Base-by-base conservation (phyloP, 2,888 invertebrate genomes). In the Hypolimnas misippus region DNA sequence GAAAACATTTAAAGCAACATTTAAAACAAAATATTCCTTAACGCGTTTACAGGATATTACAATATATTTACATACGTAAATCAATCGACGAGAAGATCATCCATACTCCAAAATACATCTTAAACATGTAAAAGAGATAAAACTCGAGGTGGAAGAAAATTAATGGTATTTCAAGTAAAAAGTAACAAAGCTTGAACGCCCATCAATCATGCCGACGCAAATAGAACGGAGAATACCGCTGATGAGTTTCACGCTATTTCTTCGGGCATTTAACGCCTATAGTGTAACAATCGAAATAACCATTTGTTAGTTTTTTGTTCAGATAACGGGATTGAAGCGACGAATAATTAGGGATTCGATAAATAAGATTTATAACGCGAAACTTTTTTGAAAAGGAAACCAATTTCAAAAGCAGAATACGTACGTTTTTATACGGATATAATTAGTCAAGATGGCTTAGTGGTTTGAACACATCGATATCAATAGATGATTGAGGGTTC, bases 181-280 rank as follows among this genome's bases (percentile, higher is more conserved):
- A 58, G 55, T 65, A 59, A 57, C 63, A 66, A 63, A 63, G 60
- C 44, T 29, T 49, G 19, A 53, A 21, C 38, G 46, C 8, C 29
- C 66, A 63, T 63, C 66, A 66, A 66, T 66, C 66, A 66, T 54
- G 35, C 44, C 44, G 60, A 25, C 25, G 25, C 2, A 5, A 25
- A 25, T 25, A 25, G 57, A 52, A 59, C 55, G 57, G 44, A 49
- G 49, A 49, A 49, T 29, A 19, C 42, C 49, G 38, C 50, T 54
- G 56, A 66, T 63, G 59, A 66, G 63, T 57, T 53, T 50, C 60
- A 14, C 52, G 50, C 31, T 33, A 44, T 59, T 56, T 44, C 56
- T 52, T 52, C 33, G 38, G 17, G 17, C 51, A 33, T 42, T 64
- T 49, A 49, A 49, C 64, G 57, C 52, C 38, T 52, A 40, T 16